Base-by-base conservation (phyloP, 37 sponge, comb jelly and placozoan genomes). In the Cladorhizidae sp. region DNA sequence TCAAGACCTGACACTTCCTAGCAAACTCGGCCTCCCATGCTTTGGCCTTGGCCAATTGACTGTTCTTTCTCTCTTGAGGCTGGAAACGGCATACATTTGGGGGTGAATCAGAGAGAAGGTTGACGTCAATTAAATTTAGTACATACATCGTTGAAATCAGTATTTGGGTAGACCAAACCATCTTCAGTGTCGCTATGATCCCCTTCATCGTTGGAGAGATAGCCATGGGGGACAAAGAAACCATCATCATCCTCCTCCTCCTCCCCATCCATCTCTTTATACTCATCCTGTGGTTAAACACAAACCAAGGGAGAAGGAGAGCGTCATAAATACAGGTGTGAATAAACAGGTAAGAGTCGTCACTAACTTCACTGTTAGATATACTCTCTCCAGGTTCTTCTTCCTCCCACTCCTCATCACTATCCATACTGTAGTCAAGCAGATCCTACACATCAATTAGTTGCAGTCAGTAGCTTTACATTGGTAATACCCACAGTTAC, bases 361-460 rank as follows among this genome's bases (percentile, higher is more conserved):
- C 5, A 43, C 75, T 54, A 39, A 92, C 96, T 79, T 90, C 96
- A 80, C 91, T 90, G 64, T 79, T 43, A 20, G 90, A 88, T 25
- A 91, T 32, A 49, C 89, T 93, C 75, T 95, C 96, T 45, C 92
- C 96, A 29, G 91, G 90, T 25, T 96, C 94, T 67, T 96, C 99
- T 64, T 96, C 97, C 57, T 96, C 99, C 99, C 99, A 99, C 69
- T 99, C 99, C 18, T 90, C 95, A 70, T 94, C 99, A 87, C 99
- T 99, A 74, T 96, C 97, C 25, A 89, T 80, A 31, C 86, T 79
- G 31, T 93, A 93, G 71, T 88, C 80, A 37, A 93, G 76, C 43
- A 84, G 38, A 49, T 26, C 76, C 92, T 92, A 67, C 32, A 55
- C 20, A 36, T 23, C 29, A 40, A 20, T 42, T 8, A 71, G 2